Conservation (phyloP, 2,888 invertebrate species). For the Conops quadrifasciatus region DNA sequence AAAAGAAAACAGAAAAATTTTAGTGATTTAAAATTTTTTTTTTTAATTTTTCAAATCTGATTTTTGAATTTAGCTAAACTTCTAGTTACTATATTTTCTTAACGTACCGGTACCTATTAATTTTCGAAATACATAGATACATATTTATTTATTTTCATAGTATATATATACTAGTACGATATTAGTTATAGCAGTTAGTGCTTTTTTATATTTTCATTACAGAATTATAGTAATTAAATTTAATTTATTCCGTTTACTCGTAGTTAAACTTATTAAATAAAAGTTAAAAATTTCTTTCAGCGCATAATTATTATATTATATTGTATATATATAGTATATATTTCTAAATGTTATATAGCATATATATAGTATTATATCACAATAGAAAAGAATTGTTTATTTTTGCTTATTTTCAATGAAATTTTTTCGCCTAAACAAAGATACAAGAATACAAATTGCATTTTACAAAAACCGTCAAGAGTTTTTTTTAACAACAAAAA, state of each 20-base stretch:
- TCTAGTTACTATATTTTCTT: background rate
- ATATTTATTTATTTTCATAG: too few relatives aligned
- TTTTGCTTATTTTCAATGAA: constrained; percentile 48
- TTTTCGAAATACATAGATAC: constrained; percentile 2
- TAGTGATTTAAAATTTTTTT: background rate
- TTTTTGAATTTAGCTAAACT: constrained; percentile 14
- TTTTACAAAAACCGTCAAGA: too few relatives aligned
- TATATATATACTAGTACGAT: too few relatives aligned
- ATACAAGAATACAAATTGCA: background rate
- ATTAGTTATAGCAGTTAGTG: background rate
- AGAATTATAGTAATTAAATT: too few relatives aligned
- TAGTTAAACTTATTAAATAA: background rate
- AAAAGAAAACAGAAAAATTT: too few relatives aligned
- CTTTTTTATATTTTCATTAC: background rate
- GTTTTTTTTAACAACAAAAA: background rate
- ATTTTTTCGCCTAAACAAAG: constrained; percentile 5
- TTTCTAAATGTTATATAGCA: constrained; percentile 2
- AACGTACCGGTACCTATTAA: background rate
- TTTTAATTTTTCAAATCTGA: background rate
- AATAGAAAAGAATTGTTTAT: constrained; percentile 60
- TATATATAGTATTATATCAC: constrained; percentile 58
- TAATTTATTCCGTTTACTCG: background rate
- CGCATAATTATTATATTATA: background rate
- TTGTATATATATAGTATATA: constrained; percentile 23
- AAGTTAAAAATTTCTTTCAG: background rate